A percentile compares a stretch with the other conserved stretches of the same genome.
Evolutionary conservation across 2,113 vertebrate genomes (phyloP).

Genomic region (Apistogramma diplotaenia): DNA sequence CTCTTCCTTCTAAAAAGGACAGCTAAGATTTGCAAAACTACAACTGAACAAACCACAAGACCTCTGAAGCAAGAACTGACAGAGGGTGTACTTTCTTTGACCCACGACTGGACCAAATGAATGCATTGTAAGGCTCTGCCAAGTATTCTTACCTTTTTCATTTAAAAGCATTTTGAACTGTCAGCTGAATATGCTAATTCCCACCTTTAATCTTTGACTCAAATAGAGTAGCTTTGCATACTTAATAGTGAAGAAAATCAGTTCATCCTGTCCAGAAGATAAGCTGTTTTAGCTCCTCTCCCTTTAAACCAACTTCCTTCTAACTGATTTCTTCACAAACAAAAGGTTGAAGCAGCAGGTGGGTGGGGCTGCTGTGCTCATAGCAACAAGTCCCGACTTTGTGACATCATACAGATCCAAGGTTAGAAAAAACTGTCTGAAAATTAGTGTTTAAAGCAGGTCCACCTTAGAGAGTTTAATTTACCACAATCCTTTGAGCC

Average conservation of each 20-base stretch:
- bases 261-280: too few species aligned
- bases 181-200: too few species aligned
- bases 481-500: not conserved
- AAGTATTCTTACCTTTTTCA: not conserved
- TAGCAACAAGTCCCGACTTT: not conserved
- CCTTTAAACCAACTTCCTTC: not conserved
- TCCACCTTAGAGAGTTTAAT: not conserved
- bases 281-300: not conserved
- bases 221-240: not conserved
- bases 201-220: too few species aligned
- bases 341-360: not conserved
- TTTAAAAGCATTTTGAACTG: not conserved
- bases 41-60: not conserved
- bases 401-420: not conserved
- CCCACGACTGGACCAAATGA: not conserved
- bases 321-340: not conserved
- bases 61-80: not conserved
- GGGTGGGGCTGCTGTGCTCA: not conserved
- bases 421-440: not conserved
- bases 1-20: too few species aligned
- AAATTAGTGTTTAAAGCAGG: not conserved
- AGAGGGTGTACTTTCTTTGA: not conserved
- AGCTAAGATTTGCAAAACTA: not conserved
- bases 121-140: not conserved
- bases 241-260: not conserved